Base-by-base conservation (phyloP, 2,888 invertebrate species). In the Digitonthophagus gazella region DNA sequence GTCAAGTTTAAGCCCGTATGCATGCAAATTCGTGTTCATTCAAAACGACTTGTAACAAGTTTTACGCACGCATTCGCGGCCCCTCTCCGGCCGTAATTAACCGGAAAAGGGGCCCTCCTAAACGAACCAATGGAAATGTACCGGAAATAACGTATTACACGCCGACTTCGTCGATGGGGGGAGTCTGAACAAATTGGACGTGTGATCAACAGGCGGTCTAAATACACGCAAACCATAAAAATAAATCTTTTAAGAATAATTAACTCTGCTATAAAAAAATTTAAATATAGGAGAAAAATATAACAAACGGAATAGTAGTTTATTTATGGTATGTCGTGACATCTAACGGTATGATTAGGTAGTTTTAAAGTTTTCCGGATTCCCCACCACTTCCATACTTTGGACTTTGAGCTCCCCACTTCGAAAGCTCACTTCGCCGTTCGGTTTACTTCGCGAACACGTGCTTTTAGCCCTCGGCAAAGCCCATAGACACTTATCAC, bases 401-500 rank as follows among this genome's bases (percentile, higher is more conserved):
- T 22, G 19, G 18, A 14, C 64, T 19, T n/a, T 54, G 20, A 44
- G 65, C 16, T 64, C 70, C 68, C 61, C 61, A 61, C 28, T 44
- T 44, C 28, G 28, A 19, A 70, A 68, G 68, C 68, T 68, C 65
- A 15, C 63, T 70, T 70, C 68, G 68, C 72, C 72, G 67, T 67
- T 75, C 75, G 76, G 72, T 67, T 28, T 65, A 55, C 66, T 67
- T 75, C 76, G 76, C 68, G 69, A 72, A 71, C 76, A 76, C 76
- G 76, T 76, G 76, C 74, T 76, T 76, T 74, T 73, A 69, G 73
- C 76, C 74, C 73, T 70, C 71, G 76, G 76, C 75, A 70, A 74
- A 74, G 74, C 76, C 75, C 72, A 72, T 72, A 75, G 74, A 70
- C 68, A 75, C 71, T 73, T 74, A 71, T 74, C 74, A 72, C 18